Evolutionary conservation across 35 echinoderm and acorn worm species (phyloP), one percentile per base, ranked within the genome.

Genomic region (Patiria miniata): DNA sequence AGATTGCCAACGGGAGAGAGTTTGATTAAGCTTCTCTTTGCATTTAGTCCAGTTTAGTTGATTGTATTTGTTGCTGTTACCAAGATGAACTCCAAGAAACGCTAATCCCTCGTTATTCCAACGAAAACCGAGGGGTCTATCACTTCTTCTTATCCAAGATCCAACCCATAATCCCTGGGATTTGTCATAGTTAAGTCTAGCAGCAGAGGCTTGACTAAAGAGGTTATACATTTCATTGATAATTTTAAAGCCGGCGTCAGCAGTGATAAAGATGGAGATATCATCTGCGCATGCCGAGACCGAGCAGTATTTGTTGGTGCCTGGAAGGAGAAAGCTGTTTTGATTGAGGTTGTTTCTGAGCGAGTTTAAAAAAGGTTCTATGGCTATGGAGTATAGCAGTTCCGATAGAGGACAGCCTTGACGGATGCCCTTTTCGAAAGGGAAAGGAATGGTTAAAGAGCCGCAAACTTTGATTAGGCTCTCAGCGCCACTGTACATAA

Each of bases 331-430:
- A 36, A 79, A 37, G 30, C 77, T 19, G 33, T 21, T 37, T 3
- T 26, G 6, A 3, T 52, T 9, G 7, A 51, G 8, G 8, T 55
- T 17, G 8, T 10, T 2, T 52, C 80, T 3, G 2, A 83, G 51
- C 8, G 23, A 2, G 51, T 52, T 2, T 7, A 83, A 7, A n/a
- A 83, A 83, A 53, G 80, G 39, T 36, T 83, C 80, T 7, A 83
- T 53, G 3, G 80, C 80, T n/a, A 83, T 47, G 2, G 38, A 57
- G 36, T 86, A 86, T 37, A 86, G 29, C 15, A 86, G 55, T 6
- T 16, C 85, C 6, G 85, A 86, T 1, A 86, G 68, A 2, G 85
- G 85, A 37, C 68, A 86, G 7, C 85, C 85, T 26, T 86, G 85
- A 26, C 61, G 55, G 21, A 86, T 65, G 8, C 85, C 58, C 21